Conservation (phyloP, 2,888 invertebrate species). For the Craniophora ligustri region DNA sequence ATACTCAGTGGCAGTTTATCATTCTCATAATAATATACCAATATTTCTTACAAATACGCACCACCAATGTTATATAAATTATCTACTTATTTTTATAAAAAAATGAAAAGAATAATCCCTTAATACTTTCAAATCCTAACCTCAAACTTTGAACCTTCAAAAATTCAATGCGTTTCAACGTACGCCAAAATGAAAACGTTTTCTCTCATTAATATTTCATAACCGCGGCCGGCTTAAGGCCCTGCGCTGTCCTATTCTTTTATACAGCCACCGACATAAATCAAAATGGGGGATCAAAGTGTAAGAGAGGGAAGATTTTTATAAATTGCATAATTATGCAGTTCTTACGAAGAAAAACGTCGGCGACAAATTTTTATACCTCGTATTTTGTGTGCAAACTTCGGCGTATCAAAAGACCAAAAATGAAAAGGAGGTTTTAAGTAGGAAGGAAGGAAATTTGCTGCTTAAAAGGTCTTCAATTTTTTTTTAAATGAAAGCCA, state of each 20-base stretch:
- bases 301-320: constrained; percentile 46
- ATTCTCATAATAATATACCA: too few species aligned
- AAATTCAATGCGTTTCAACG: constrained; percentile 50
- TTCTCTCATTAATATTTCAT: constrained; percentile 74
- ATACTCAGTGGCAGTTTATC: too few species aligned
- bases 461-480: too few species aligned
- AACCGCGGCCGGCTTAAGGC: constrained; percentile 53
- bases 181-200: constrained; percentile 46
- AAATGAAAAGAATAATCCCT: constrained; percentile 3
- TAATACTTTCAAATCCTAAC: constrained; percentile 17
- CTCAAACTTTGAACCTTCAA: constrained; percentile 27
- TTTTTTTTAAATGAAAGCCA: too few species aligned
- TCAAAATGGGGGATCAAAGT: constrained; percentile 54
- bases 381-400: constrained; percentile 18
- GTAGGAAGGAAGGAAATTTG: constrained; percentile 14
- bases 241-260: constrained; percentile 38
- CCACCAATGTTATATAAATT: too few species aligned
- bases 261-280: constrained; percentile 53
- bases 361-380: constrained; percentile 42
- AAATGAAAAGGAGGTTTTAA: constrained; percentile 18
- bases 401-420: constrained; percentile 7
- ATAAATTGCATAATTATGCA: constrained; percentile 58
- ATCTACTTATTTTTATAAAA: constrained; percentile 4
- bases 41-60: too few species aligned
- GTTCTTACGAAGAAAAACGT: constrained; percentile 32